Base-by-base conservation (phyloP, 2,888 invertebrate species). In the Tethea ocularis region DNA sequence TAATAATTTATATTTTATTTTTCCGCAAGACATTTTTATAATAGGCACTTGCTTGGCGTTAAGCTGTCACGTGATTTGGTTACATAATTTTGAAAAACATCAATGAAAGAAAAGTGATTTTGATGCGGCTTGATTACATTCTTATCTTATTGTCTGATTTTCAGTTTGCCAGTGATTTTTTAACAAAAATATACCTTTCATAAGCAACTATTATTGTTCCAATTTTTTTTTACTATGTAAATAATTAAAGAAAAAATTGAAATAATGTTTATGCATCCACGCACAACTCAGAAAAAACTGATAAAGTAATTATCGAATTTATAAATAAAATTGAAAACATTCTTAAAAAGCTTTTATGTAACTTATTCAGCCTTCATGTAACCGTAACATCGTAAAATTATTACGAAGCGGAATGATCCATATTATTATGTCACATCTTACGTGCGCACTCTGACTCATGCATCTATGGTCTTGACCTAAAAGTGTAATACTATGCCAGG, bases 401-500 rank as follows among this genome's bases (percentile, higher is more conserved):
- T 54, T 36, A 33, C 33, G 29, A n/a, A n/a, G n/a, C n/a, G n/a
- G n/a, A n/a, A n/a, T n/a, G n/a, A 26, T 17, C 17, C 29, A 23
- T 22, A 46, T 33, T 29, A 20, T 53, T 64, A 75, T 74, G 69
- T 71, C 78, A 72, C 54, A 62, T 78, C 72, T 46, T 46, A 46
- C 63, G 66, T 70, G 64, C 64, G 54, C 58, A 55, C 53, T 54
- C 10, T 66, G 58, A 63, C 59, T 75, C 64, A 66, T 64, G 74
- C 71, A 69, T 76, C 60, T 29, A 62, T 61, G 77, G 61, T 66
- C 75, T 72, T 80, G 84, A 79, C 83, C 79, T 60, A 77, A 71
- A 73, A 67, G 58, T 58, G 62, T 58, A 74, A 64, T 61, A 61
- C 64, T 75, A 20, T 46, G 46, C 46, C 46, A 46, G n/a, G n/a